Evolutionary conservation across 2,797 vertebrate species (phyloP).

Genomic region (Poecilia wingei): DNA sequence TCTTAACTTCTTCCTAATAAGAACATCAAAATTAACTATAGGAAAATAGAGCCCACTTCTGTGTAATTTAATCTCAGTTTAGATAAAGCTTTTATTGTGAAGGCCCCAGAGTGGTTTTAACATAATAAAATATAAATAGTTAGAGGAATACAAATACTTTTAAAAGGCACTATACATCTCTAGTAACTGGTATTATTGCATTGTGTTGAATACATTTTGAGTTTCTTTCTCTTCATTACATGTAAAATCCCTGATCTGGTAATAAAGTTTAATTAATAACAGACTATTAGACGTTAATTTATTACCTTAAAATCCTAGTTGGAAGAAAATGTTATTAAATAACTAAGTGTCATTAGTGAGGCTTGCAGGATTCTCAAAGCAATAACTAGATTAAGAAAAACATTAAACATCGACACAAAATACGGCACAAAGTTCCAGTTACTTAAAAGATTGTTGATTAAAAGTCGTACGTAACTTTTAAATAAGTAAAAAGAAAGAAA

Average conservation of each 20-base stretch:
- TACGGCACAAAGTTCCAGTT: background rate
- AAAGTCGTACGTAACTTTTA: background rate
- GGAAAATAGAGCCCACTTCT: background rate
- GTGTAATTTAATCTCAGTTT: background rate
- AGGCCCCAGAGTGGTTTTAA: background rate
- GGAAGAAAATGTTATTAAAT: background rate
- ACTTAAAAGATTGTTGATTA: too few species aligned
- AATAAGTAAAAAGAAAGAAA: background rate
- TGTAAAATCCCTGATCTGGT: background rate
- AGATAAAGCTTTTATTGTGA: background rate
- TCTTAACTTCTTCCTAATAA: background rate
- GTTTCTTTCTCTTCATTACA: background rate
- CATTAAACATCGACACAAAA: background rate
- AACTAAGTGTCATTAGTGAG: background rate
- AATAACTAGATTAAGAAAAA: slow-evolving; percentile 1
- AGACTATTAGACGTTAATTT: background rate
- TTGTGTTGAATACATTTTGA: background rate
- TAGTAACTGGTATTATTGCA: background rate
- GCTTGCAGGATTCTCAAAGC: background rate
- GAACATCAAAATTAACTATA: background rate
- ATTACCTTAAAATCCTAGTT: background rate
- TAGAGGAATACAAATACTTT: background rate
- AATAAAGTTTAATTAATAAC: background rate
- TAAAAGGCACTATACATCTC: background rate
- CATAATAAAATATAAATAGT: background rate